Conservation (phyloP, 1,140 invertebrate genomes). For the Drosophila mojavensis region DNA sequence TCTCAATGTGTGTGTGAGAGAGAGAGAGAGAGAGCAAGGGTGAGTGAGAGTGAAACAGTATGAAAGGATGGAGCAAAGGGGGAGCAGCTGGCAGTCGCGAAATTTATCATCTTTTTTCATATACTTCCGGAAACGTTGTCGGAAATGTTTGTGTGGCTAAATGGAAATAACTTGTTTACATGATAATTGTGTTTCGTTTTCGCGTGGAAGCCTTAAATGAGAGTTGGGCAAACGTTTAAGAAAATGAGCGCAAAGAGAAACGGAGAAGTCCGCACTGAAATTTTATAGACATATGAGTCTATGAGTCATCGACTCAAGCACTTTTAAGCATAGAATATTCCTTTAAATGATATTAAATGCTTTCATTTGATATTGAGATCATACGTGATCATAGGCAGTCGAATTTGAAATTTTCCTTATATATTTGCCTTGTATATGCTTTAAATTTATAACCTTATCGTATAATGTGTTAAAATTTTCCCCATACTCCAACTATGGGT, state of each 20-base stretch:
- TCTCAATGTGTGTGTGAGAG: neutral
- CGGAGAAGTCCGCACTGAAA: neutral
- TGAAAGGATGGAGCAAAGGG: neutral
- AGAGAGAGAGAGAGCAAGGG: neutral
- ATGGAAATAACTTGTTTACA: constrained; percentile 26
- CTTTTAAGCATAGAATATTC: no score
- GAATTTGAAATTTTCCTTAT: no score
- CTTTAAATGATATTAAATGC: no score
- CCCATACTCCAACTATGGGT: no score
- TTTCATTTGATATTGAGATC: no score
- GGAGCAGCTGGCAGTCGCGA: neutral
- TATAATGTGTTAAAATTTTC: no score
- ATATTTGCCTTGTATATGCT: no score
- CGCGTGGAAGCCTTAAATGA: neutral
- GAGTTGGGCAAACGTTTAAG: constrained; percentile 9
- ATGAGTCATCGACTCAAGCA: no score
- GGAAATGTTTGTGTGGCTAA: constrained; percentile 22
- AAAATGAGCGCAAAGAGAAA: neutral
- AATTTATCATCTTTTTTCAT: constrained; percentile 1
- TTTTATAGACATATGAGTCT: neutral
- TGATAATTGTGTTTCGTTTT: no score
- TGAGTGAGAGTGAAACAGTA: neutral
- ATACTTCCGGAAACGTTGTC: constrained; percentile 25
- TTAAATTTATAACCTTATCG: no score
- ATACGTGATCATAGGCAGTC: no score